These are phyloP conservation scores for Fragum fragum DNA, from an alignment of 2,888 invertebrate genomes.

Conservation along the genomic window DNA sequence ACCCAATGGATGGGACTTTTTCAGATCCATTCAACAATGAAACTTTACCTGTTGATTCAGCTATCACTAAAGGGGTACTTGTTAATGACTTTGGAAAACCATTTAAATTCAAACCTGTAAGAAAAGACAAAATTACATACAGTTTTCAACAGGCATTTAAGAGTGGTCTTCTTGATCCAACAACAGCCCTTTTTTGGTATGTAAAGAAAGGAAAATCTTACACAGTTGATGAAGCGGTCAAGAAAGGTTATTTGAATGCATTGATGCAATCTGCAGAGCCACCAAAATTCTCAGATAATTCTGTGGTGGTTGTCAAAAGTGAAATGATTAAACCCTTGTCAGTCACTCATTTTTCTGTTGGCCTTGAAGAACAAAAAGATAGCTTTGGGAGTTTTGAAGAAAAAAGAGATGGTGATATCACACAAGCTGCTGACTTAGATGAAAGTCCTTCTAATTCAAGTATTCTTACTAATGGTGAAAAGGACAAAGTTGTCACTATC, in stretches of 20 bases:
- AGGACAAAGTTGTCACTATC: background rate
- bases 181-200: constrained; percentile 91
- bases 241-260: constrained; percentile 86
- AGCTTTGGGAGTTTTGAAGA: no score
- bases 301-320: constrained; percentile 79
- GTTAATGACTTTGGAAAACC: constrained; percentile 74
- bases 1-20: constrained; percentile 87
- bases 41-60: constrained; percentile 95
- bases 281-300: constrained; percentile 69
- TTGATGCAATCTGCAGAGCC: constrained; percentile 30
- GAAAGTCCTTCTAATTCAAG: background rate
- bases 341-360: constrained; percentile 32
- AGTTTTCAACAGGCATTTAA: constrained; percentile 90
- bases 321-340: constrained; percentile 47
- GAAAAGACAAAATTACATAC: constrained; percentile 80
- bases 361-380: constrained; percentile 37
- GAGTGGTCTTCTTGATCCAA: constrained; percentile 92
- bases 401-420: background rate
- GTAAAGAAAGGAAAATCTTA: constrained; percentile 89
- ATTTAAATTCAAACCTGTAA: constrained; percentile 79
- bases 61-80: constrained; percentile 87
- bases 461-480: background rate
- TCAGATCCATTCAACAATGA: constrained; percentile 93
- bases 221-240: constrained; percentile 92
- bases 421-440: background rate